phyloP scores from a whole-genome alignment of 2,797 vertebrate species.

The Tamandua tetradactyla region DNA sequence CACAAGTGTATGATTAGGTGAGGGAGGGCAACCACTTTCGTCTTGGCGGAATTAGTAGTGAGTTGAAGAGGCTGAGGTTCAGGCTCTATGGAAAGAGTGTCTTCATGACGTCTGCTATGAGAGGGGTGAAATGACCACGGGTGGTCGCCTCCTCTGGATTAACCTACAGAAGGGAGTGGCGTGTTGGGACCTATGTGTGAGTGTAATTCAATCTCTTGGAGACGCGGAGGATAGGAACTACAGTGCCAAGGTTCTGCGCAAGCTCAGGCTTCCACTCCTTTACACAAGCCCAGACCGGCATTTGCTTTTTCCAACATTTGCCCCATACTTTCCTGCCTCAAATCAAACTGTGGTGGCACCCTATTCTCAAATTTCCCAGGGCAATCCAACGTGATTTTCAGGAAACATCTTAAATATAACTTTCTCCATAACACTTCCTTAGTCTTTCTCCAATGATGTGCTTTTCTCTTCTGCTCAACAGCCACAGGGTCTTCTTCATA shows the following conservation, averaged over 20 bases:
- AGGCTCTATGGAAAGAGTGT: background rate
- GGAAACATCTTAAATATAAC: background rate
- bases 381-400: background rate
- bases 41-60: background rate
- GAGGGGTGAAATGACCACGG: background rate
- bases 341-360: background rate
- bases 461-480: background rate
- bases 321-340: background rate
- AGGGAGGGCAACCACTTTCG: background rate
- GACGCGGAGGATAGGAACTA: background rate
- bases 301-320: background rate
- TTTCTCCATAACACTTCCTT: background rate
- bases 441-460: background rate
- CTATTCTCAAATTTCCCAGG: background rate
- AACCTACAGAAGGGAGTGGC: background rate
- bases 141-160: accelerated
- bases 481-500: background rate
- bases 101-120: background rate
- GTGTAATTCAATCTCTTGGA: background rate
- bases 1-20: background rate
- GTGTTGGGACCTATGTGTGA: background rate
- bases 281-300: background rate
- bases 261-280: background rate
- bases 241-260: background rate
- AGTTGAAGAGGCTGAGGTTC: background rate